Evolutionary conservation across 1,140 invertebrate species (phyloP).

Genomic region (Meloidogyne hapla): DNA sequence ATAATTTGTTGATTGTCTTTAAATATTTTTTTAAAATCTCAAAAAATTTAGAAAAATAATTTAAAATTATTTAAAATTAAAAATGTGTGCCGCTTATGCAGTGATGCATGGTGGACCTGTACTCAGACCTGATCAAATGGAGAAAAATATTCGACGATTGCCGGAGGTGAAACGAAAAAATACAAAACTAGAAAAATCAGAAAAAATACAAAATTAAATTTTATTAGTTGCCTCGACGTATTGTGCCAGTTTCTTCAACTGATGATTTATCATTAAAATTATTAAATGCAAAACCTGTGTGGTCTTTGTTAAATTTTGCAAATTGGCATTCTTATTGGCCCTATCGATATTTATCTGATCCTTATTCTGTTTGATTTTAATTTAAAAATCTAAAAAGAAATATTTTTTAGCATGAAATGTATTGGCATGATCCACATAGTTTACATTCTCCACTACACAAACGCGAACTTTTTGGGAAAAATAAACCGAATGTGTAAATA

Average conservation of each 20-base stretch:
- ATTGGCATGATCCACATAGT: slow-evolving; percentile 18
- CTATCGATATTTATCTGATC: slow-evolving; percentile 24
- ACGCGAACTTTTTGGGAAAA: slow-evolving; percentile 20
- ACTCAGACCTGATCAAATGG: slow-evolving; percentile 15
- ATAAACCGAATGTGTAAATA: slow-evolving; percentile 20
- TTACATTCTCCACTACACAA: slow-evolving; percentile 8
- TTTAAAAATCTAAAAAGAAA: neutral
- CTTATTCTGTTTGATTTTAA: slow-evolving; percentile 15
- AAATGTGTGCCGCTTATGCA: neutral
- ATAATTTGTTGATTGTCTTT: neutral
- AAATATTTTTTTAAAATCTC: neutral
- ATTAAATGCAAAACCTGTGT: slow-evolving; percentile 8
- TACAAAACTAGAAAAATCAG: neutral
- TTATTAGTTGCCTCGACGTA: slow-evolving; percentile 17
- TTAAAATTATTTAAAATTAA: neutral
- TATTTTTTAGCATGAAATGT: slow-evolving; percentile 14
- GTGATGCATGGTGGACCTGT: slow-evolving; percentile 10
- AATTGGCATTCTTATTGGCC: slow-evolving; percentile 28
- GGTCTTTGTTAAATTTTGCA: slow-evolving; percentile 18
- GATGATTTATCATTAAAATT: slow-evolving; percentile 13
- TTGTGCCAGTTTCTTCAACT: slow-evolving; percentile 11
- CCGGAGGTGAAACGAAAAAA: slow-evolving; percentile 6
- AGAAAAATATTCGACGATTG: slow-evolving; percentile 4
- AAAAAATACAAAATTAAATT: neutral
- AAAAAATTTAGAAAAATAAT: neutral